These are phyloP conservation scores for Phaedon cochleariae DNA, from an alignment of 2,888 invertebrate genomes.

Conservation along the genomic window DNA sequence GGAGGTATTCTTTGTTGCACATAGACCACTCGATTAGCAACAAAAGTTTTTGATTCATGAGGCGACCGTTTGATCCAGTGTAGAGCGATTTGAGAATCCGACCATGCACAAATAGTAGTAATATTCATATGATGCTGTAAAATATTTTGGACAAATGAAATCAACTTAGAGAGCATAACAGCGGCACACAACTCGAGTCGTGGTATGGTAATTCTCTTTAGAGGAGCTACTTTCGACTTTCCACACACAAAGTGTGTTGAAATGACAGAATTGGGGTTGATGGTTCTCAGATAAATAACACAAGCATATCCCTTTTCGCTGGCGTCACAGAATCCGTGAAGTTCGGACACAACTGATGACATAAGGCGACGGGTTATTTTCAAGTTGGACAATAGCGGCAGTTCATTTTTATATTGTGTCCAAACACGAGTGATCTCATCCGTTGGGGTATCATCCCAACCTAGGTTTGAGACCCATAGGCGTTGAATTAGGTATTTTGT, in stretches of 20 bases:
- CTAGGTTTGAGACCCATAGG: not conserved
- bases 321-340: constrained; percentile 18
- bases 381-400: not conserved
- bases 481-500: constrained; percentile 11
- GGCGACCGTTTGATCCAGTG: too few relatives aligned
- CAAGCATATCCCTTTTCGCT: constrained; percentile 7
- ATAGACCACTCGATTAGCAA: too few relatives aligned
- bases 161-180: not conserved
- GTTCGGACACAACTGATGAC: not conserved
- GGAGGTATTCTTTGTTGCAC: too few relatives aligned
- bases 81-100: not conserved
- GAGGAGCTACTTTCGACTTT: constrained; percentile 15
- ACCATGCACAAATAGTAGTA: not conserved
- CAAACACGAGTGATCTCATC: not conserved
- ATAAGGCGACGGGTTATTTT: not conserved
- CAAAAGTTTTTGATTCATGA: too few relatives aligned
- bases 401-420: not conserved
- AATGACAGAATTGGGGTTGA: not conserved
- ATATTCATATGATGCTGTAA: not conserved
- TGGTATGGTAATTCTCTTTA: constrained; percentile 11
- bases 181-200: constrained; percentile 17
- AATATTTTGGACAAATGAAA: not conserved
- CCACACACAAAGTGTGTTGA: not conserved
- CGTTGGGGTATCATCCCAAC: not conserved
- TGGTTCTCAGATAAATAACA: constrained; percentile 12